Evolutionary conservation across 2,888 invertebrate genomes (phyloP).

Genomic region (Agelastica alni): DNA sequence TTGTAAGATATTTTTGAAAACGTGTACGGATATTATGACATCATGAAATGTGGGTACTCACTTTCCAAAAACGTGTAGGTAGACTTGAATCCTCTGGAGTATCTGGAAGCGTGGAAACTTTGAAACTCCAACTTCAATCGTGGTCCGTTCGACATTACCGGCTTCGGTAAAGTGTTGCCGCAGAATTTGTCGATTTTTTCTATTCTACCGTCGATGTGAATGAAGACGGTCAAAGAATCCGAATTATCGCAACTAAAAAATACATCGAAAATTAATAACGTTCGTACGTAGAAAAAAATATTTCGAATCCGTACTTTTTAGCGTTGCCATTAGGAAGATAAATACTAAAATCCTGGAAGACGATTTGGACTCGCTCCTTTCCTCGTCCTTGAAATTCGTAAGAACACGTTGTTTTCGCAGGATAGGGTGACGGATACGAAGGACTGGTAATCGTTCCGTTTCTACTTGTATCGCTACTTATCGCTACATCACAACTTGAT

Average conservation of each 20-base stretch:
- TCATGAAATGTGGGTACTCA: too few species aligned
- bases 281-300: not conserved
- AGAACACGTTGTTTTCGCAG: slow-evolving; percentile 78
- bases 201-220: slow-evolving; percentile 80
- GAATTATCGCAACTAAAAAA: slow-evolving; percentile 73
- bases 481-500: slow-evolving; percentile 76
- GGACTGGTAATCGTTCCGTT: slow-evolving; percentile 85
- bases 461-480: slow-evolving; percentile 78
- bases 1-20: too few species aligned
- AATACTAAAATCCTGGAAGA: slow-evolving; percentile 83
- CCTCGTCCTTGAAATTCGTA: slow-evolving; percentile 89
- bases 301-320: slow-evolving; percentile 64
- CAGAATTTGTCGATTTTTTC: slow-evolving; percentile 89
- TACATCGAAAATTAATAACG: slow-evolving; percentile 5
- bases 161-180: slow-evolving; percentile 79
- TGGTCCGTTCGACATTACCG: slow-evolving; percentile 91
- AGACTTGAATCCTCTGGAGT: slow-evolving; percentile 85
- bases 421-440: slow-evolving; percentile 82
- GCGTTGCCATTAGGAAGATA: slow-evolving; percentile 67
- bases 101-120: slow-evolving; percentile 76
- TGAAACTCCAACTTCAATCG: slow-evolving; percentile 84
- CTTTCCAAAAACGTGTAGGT: slow-evolving; percentile 89
- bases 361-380: slow-evolving; percentile 82
- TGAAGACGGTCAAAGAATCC: slow-evolving; percentile 80
- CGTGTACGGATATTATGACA: too few species aligned